Conservation (phyloP, 2,888 invertebrate species). For the Apodemia hepburni region DNA sequence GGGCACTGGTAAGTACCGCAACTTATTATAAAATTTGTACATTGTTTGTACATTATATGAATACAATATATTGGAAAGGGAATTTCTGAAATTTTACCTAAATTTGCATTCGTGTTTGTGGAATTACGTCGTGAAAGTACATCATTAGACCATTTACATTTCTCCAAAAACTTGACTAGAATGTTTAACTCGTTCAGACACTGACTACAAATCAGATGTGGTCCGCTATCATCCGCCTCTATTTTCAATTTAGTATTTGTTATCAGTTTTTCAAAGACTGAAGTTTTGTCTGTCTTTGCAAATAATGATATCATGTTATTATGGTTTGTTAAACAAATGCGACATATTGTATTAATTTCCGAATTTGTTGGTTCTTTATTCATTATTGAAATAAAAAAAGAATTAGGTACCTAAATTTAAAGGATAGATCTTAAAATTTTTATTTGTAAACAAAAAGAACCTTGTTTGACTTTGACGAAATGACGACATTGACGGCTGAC, state of each 20-base stretch:
- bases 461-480: too few species aligned
- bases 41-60: too few species aligned
- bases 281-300: constrained; percentile 39
- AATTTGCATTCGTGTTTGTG: neutral
- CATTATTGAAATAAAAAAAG: neutral
- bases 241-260: constrained; percentile 42
- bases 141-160: constrained; percentile 47
- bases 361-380: neutral
- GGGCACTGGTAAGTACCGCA: too few species aligned
- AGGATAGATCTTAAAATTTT: too few species aligned
- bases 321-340: constrained; percentile 48
- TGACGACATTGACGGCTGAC: too few species aligned
- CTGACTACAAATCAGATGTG: constrained; percentile 47
- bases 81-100: neutral
- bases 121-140: constrained; percentile 23
- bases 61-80: too few species aligned
- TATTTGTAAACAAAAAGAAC: neutral
- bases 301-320: constrained; percentile 44
- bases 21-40: too few species aligned
- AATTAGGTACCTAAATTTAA: neutral
- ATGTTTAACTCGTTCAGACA: constrained; percentile 49
- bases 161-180: constrained; percentile 46
- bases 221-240: constrained; percentile 41
- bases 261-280: constrained; percentile 44
- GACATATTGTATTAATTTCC: constrained; percentile 38